Base-by-base conservation (phyloP, 2,888 invertebrate genomes). In the Diplolepis rosae region DNA sequence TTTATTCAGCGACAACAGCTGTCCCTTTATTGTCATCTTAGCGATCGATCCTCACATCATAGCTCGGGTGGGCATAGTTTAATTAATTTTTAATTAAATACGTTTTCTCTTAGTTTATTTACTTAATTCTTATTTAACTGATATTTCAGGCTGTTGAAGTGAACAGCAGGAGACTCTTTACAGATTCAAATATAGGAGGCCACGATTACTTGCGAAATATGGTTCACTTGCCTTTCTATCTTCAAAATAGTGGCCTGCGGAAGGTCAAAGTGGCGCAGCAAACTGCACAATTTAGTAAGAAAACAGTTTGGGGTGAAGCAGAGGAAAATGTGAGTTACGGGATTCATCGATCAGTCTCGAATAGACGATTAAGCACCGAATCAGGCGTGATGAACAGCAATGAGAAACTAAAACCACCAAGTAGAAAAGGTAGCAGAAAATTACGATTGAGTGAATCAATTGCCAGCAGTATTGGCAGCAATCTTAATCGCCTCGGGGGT, bases 41-140 rank as follows among this genome's bases (percentile, higher is more conserved):
- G 98, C 99, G 1, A 98, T 99, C 79, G 99, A 99, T 91, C 99
- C 99, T 1, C 99, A 99, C 90, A 97, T 99, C 77, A 98, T 99
- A 83, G 96, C 98, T 79, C 98, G 98, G 92, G 97, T 95, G n/a
- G n/a, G n/a, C n/a, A n/a, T n/a, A 88, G 85, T 85, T 28, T 18
- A 52, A 18, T 48, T 0, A 52, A 52, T 27, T 9, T 18, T 4
- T 27, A 24, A 6, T 51, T 5, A 18, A 51, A 27, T n/a, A 3
- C 18, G 22, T 51, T 9, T 22, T 11, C 3, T 22, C 2, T 50
- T 22, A 18, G 50, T 50, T 13, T 11, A 13, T 27, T 1, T n/a
- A 24, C 72, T 75, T 68, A 13, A 50, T 72, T 51, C 15, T 22
- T 2, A 24, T 67, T 30, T 22, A n/a, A n/a, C n/a, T 72, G 48